Conservation (phyloP, 2,888 invertebrate genomes). For the Heteropelma amictum region DNA sequence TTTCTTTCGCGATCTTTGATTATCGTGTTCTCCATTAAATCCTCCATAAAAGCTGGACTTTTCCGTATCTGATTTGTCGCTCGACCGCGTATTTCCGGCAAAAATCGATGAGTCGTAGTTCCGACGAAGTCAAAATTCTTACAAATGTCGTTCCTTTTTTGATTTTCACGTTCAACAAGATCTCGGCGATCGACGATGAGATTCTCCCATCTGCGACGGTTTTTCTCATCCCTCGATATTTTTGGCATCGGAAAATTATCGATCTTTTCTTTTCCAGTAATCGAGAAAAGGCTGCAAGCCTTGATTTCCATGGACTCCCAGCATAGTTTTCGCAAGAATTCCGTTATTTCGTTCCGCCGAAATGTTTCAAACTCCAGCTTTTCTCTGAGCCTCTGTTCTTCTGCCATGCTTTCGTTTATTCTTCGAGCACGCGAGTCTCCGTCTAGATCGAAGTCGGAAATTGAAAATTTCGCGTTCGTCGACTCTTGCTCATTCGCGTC, state of each 20-base stretch:
- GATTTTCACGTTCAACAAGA: background rate
- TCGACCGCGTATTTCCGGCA: slow-evolving; percentile 26
- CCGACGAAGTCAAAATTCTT: slow-evolving; percentile 46
- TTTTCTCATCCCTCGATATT: slow-evolving; percentile 60
- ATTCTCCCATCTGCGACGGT: slow-evolving; percentile 76
- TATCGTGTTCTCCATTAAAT: slow-evolving; percentile 3
- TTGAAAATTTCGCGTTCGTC: slow-evolving; percentile 80
- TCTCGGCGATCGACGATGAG: slow-evolving; percentile 20
- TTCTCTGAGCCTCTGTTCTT: slow-evolving; percentile 79
- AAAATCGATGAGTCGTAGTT: slow-evolving; percentile 56
- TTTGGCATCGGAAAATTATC: slow-evolving; percentile 80
- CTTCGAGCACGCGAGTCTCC: slow-evolving; percentile 78
- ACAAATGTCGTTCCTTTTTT: background rate
- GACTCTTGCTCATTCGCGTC: slow-evolving; percentile 81
- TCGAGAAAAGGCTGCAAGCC: slow-evolving; percentile 73
- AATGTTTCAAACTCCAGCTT: slow-evolving; percentile 79
- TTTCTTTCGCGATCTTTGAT: slow-evolving; percentile 56
- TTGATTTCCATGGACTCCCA: slow-evolving; percentile 81
- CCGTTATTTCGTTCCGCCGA: slow-evolving; percentile 80
- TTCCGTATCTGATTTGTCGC: slow-evolving; percentile 43
- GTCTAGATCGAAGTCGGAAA: slow-evolving; percentile 83
- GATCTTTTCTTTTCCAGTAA: slow-evolving; percentile 77
- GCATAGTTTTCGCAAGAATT: slow-evolving; percentile 80
- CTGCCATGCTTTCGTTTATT: slow-evolving; percentile 73
- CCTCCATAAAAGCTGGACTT: slow-evolving; percentile 37